Percentiles rank a stretch among this genome's conserved stretches.
These are phyloP conservation scores for Tragulus kanchil DNA, from an alignment of 2,113 vertebrate genomes.

Conservation along the genomic window DNA sequence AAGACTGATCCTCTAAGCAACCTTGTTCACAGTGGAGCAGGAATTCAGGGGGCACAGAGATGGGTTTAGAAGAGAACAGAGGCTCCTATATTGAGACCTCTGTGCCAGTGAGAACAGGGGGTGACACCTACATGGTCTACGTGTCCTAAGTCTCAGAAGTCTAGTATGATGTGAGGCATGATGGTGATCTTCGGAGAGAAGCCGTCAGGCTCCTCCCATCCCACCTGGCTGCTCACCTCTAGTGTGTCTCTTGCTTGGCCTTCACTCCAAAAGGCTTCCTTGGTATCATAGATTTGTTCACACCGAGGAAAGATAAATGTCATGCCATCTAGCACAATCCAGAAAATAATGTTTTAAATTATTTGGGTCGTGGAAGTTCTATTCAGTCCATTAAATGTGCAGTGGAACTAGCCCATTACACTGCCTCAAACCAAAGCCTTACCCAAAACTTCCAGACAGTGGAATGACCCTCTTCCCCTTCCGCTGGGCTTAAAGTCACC, in stretches of 20 bases:
- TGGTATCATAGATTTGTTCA: neutral
- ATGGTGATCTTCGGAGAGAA: neutral
- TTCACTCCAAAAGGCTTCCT: neutral
- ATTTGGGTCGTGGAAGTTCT: neutral
- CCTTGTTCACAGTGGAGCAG: neutral
- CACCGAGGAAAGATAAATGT: neutral
- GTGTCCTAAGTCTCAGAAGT: neutral
- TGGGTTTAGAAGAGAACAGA: neutral
- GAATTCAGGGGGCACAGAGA: neutral
- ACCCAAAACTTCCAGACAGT: neutral
- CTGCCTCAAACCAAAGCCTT: neutral
- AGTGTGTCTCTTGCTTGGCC: neutral
- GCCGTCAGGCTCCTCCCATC: neutral
- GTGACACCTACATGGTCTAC: neutral
- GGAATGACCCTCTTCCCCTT: neutral
- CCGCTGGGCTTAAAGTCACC: neutral
- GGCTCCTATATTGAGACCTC: accelerated
- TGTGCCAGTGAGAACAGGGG: accelerated
- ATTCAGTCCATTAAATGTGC: neutral
- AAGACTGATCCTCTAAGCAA: neutral
- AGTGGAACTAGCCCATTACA: neutral
- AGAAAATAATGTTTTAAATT: neutral
- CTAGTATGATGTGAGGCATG: accelerated
- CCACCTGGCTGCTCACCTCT: neutral
- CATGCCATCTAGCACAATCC: neutral